A percentile compares a stretch with the other conserved stretches of the same genome.
phyloP scores from a whole-genome alignment of 2,888 invertebrate species.

The Apeira syringaria region DNA sequence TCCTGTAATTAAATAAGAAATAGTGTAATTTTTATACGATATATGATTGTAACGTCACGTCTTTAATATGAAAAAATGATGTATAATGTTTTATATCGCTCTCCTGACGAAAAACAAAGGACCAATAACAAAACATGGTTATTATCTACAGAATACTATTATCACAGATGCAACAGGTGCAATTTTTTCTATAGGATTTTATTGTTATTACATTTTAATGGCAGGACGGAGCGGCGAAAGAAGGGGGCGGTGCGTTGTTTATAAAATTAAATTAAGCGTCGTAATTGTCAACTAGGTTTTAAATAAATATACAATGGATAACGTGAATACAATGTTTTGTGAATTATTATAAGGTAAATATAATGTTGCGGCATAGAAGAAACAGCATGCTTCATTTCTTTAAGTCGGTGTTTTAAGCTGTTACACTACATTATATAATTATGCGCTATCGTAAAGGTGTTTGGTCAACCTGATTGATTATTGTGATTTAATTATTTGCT shows the following conservation, averaged over 20 bases:
- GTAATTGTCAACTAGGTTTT: no score
- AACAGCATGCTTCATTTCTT: no score
- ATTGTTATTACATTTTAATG: constrained; percentile 17
- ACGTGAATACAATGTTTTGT: neutral
- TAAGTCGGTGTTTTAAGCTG: no score
- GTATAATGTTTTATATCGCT: constrained; percentile 8
- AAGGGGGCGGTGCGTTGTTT: constrained; percentile 8
- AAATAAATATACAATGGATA: neutral
- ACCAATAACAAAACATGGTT: constrained; percentile 18
- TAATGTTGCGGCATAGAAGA: no score
- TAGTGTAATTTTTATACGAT: no score
- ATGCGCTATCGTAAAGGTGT: no score
- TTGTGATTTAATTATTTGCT: neutral
- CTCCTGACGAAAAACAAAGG: constrained; percentile 29
- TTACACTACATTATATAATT: no score
- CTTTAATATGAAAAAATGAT: no score
- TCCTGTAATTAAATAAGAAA: constrained; percentile 17
- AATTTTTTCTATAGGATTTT: constrained; percentile 8
- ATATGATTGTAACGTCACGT: no score
- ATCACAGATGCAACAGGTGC: constrained; percentile 29
- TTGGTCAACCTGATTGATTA: no score
- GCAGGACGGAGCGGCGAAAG: constrained; percentile 14
- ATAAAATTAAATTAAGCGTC: no score
- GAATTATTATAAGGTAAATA: no score
- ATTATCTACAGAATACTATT: constrained; percentile 34